These are phyloP conservation scores for Temnothorax unifasciatus DNA, from an alignment of 2,888 invertebrate genomes.

Conservation along the genomic window DNA sequence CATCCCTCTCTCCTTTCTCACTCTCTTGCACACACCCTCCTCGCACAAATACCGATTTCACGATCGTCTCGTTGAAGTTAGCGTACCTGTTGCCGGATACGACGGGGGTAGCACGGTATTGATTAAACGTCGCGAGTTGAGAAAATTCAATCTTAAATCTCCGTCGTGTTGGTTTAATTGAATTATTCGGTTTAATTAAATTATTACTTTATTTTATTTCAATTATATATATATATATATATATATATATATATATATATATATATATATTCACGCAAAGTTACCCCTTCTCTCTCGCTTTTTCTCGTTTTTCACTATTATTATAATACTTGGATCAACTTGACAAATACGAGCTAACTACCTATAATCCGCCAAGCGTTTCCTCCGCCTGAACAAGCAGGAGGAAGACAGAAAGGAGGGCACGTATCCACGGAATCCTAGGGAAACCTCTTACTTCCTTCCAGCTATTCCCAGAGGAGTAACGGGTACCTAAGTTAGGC, in stretches of 20 bases:
- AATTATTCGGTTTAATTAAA: background rate
- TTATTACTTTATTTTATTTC: background rate
- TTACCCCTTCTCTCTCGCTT: background rate
- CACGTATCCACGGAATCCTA: slow-evolving; percentile 61
- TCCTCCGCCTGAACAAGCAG: slow-evolving; percentile 59
- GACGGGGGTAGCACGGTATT: slow-evolving; percentile 1
- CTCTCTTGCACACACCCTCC: slow-evolving; percentile 1
- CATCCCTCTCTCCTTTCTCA: background rate
- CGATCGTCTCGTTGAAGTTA: slow-evolving; percentile 70
- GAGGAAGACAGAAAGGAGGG: slow-evolving; percentile 52
- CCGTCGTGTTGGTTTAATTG: background rate
- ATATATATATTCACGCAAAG: background rate
- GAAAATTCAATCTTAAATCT: background rate
- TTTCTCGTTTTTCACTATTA: slow-evolving; percentile 1
- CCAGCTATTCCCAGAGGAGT: slow-evolving; percentile 58
- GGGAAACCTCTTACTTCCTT: slow-evolving; percentile 70
- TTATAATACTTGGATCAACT: slow-evolving; percentile 5
- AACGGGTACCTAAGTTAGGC: slow-evolving; percentile 71
- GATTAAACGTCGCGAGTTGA: background rate
- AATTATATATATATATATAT: background rate
- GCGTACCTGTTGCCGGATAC: slow-evolving; percentile 80
- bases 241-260: too few relatives aligned
- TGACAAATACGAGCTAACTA: slow-evolving; percentile 77
- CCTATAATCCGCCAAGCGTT: slow-evolving; percentile 69
- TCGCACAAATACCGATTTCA: slow-evolving; percentile 71